Base-by-base conservation (phyloP, 2,888 invertebrate species). In the Amblyteles armatorius region DNA sequence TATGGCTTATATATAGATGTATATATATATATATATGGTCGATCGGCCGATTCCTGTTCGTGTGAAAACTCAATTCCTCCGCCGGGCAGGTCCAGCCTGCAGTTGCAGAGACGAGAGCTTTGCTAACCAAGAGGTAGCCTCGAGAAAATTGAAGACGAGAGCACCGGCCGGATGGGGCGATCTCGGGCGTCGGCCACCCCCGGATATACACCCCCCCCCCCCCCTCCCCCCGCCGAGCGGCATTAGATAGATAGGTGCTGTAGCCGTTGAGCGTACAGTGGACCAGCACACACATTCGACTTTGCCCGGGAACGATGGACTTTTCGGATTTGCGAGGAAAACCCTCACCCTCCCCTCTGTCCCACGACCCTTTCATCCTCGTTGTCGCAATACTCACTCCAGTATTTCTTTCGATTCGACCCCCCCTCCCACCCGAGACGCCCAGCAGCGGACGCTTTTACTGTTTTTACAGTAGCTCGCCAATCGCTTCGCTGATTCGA, bases 61-160 rank as follows among this genome's bases (percentile, higher is more conserved):
- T 81, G 73, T 68, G 73, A 57, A 78, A 84, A 84, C 60, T 73
- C 77, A 81, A 84, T 81, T 72, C 73, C 29, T 63, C 33, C 60
- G 6, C 16, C 36, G 50, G 52, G 67, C 65, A 48, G 65, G 63
- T 77, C 50, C 40, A 22, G 40, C 3, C 63, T 52, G 52, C 57
- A 55, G 74, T 71, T 67, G 16, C 52, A 44, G 22, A 29, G 40
- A 60, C 55, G 68, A 73, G 57, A 72, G 50, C 50, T 72, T 40
- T 22, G 67, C 50, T 60, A 67, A 80, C 71, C 50, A 67, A 76
- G 48, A 67, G 52, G 57, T 60, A 60, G 80, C 52, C 48, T 63
- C 60, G 73, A 81, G 77, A 78, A 84, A 84, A 81, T 84, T 80
- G 72, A 78, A 84, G 60, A 68, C 63, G 69, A 55, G 74, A 50